Evolutionary conservation across 2,888 invertebrate genomes (phyloP).

Genomic region (Agrochola litura): DNA sequence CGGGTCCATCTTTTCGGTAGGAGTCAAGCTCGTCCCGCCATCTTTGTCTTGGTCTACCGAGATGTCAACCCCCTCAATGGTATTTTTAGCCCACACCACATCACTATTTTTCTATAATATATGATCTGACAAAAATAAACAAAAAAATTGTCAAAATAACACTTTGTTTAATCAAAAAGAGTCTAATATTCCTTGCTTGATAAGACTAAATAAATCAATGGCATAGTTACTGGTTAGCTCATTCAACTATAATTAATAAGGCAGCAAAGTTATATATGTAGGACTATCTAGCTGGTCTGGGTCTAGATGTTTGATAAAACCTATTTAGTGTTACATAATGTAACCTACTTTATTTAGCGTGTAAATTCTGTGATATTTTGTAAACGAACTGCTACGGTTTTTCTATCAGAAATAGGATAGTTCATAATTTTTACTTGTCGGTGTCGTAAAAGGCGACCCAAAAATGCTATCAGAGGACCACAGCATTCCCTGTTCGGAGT

Average conservation of each 20-base stretch:
- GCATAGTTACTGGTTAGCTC: neutral
- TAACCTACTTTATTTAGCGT: constrained; percentile 41
- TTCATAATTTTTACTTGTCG: constrained; percentile 13
- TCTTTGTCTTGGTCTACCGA: neutral
- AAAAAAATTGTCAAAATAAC: neutral
- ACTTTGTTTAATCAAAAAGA: neutral
- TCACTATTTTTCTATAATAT: neutral
- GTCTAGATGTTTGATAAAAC: constrained; percentile 34
- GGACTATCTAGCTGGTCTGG: neutral
- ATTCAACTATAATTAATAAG: neutral
- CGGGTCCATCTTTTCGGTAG: neutral
- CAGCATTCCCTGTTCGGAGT: constrained; percentile 23
- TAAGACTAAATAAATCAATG: neutral
- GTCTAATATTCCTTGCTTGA: neutral
- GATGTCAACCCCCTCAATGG: neutral
- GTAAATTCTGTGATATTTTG: constrained; percentile 40
- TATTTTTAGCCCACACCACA: neutral
- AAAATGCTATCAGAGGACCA: constrained; percentile 25
- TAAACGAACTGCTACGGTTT: constrained; percentile 16
- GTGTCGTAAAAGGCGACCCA: constrained; percentile 25
- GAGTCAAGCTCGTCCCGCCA: neutral
- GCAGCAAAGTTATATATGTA: neutral
- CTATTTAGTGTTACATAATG: constrained; percentile 32
- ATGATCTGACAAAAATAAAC: neutral
- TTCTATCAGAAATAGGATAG: constrained; percentile 5